Base-by-base conservation (phyloP, 2,888 invertebrate genomes). In the Tiliacea aurago region DNA sequence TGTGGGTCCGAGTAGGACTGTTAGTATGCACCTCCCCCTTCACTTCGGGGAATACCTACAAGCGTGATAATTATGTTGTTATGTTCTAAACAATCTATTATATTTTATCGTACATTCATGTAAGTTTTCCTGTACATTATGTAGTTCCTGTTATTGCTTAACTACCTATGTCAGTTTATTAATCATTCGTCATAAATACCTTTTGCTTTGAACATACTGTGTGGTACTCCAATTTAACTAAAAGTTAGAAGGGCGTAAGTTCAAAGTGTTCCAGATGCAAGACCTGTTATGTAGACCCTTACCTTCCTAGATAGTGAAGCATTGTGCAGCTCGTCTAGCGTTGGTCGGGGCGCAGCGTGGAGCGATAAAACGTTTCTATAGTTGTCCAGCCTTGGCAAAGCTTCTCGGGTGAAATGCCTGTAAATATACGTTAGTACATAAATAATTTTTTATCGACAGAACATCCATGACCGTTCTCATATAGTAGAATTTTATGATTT, bases 281-380 rank as follows among this genome's bases (percentile, higher is more conserved):
- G 1, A 13, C 59, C 59, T 63, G n/a, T n/a, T 79, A 15, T 13
- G 4, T 41, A 62, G 49, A 81, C 23, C 90, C 96, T 96, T 95
- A 98, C 98, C 97, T 98, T 98, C 90, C 97, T 97, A 47, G 97
- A 97, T 51, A 98, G 93, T 20, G 98, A 98, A 73, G 98, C 97
- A 93, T 99, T 98, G 94, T 98, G 98, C 28, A 99, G 97, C 93
- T 99, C 99, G 91, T 99, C 99, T 78, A 99, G 94, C 7, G 99
- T 98, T 23, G 99, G 99, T 84, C 99, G 97, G 86, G 98, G 98
- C 15, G 98, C 98, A 5, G 98, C 98, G 92, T 98, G 98, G 61
- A 99, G 97, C 28, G 98, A 98, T 97, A 98, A 97, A 87, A 98
- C 98, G 89, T 99, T 98, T 84, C 99, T 97, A 94, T 99, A 99